phyloP scores from a whole-genome alignment of 2,888 invertebrate species.

The Cephalotes varians region DNA sequence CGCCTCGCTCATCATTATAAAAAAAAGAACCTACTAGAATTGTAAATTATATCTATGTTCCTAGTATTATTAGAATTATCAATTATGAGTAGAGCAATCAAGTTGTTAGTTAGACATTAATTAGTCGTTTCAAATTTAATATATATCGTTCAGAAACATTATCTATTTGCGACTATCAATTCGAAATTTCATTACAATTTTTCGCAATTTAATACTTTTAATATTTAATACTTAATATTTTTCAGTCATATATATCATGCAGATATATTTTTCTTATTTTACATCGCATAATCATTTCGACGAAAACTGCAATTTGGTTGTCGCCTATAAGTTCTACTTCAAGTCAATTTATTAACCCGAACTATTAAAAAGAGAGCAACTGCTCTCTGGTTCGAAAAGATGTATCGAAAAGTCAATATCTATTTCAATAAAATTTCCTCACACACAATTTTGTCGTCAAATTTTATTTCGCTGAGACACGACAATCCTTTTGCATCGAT shows the following conservation, averaged over 20 bases:
- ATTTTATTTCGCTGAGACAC: background rate
- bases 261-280: background rate
- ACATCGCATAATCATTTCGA: background rate
- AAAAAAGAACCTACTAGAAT: slow-evolving; percentile 15
- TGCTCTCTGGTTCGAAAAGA: background rate
- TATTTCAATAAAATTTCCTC: background rate
- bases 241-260: background rate
- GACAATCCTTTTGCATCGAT: background rate
- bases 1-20: background rate
- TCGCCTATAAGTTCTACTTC: background rate
- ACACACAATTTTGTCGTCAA: background rate
- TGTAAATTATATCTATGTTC: background rate
- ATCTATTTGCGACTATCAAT: background rate
- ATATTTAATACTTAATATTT: no score
- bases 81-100: background rate
- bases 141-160: background rate
- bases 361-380: background rate
- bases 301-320: background rate
- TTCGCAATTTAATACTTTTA: background rate
- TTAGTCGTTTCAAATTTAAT: background rate
- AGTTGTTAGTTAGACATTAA: background rate
- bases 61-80: background rate
- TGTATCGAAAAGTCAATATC: background rate
- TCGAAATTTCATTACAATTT: slow-evolving; percentile 7
- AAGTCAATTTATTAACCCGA: background rate